phyloP scores from a whole-genome alignment of 2,797 vertebrate genomes.

The Iguana delicatissima region DNA sequence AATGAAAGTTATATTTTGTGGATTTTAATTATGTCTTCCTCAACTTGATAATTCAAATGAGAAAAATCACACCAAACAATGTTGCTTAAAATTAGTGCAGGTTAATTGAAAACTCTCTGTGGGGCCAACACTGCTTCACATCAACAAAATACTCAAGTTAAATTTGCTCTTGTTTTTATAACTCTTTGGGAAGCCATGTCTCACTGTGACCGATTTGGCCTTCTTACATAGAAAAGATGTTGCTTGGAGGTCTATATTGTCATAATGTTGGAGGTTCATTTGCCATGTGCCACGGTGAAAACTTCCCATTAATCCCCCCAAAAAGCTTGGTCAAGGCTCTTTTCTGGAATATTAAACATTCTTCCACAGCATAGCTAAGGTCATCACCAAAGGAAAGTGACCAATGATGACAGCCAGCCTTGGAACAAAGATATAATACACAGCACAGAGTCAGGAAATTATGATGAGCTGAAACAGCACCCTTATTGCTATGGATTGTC shows the following conservation, averaged over 20 bases:
- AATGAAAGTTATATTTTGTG: not conserved
- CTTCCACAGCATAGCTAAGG: slow-evolving; percentile 19
- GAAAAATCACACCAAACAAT: not conserved
- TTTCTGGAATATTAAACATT: not conserved
- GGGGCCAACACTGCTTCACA: not conserved
- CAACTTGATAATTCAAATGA: slow-evolving; percentile 12
- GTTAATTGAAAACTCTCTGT: not conserved
- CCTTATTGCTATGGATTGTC: not conserved
- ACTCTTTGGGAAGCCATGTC: slow-evolving; percentile 41
- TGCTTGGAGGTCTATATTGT: slow-evolving; percentile 42
- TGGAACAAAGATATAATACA: slow-evolving; percentile 17
- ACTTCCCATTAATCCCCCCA: slow-evolving; percentile 47
- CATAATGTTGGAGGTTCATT: slow-evolving; percentile 1
- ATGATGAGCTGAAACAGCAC: slow-evolving; percentile 15
- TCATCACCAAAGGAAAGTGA: slow-evolving; percentile 53
- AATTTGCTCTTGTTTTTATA: slow-evolving; percentile 3
- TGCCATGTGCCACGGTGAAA: not conserved
- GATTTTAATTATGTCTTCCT: not conserved
- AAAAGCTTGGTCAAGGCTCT: slow-evolving; percentile 53
- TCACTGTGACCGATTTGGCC: slow-evolving; percentile 50
- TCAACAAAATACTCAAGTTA: slow-evolving; percentile 25
- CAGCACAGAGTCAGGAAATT: slow-evolving; percentile 9
- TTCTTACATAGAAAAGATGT: slow-evolving; percentile 35
- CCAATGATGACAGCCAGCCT: slow-evolving; percentile 37
- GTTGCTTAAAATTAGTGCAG: not conserved